phyloP scores from a whole-genome alignment of 2,797 vertebrate genomes.

The Threskiornis aethiopicus region DNA sequence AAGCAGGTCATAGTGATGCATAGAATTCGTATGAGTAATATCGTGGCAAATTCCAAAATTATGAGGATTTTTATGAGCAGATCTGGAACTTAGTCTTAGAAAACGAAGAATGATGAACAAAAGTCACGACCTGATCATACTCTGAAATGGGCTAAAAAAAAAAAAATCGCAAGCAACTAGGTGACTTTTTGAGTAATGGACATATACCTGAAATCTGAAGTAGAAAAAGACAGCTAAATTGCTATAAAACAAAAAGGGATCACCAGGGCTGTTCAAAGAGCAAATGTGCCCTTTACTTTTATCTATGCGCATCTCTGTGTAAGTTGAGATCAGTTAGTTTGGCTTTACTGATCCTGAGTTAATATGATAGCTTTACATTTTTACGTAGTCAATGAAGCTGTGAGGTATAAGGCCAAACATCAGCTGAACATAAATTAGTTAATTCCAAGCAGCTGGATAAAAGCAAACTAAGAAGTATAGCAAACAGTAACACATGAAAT shows the following conservation, averaged over 20 bases:
- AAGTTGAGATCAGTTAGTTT: background rate
- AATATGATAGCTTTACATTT: accelerated
- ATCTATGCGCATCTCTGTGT: background rate
- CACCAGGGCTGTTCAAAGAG: background rate
- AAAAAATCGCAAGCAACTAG: background rate
- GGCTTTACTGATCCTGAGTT: background rate
- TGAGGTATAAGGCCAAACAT: background rate
- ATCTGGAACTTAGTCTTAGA: background rate
- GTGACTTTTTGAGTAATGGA: background rate
- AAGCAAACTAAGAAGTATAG: background rate
- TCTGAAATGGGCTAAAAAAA: background rate
- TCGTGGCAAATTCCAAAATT: background rate
- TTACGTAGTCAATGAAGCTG: background rate
- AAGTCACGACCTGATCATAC: background rate
- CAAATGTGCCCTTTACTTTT: background rate
- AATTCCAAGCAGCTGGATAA: background rate
- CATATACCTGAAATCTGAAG: background rate
- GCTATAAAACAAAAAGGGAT: background rate
- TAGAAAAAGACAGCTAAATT: background rate
- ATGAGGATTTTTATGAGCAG: background rate
- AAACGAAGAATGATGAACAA: background rate
- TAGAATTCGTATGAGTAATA: background rate
- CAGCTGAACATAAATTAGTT: background rate
- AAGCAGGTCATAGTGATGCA: background rate
- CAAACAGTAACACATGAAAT: background rate